Evolutionary conservation across 2,888 invertebrate genomes (phyloP).

Genomic region (Eupithecia vulgata): DNA sequence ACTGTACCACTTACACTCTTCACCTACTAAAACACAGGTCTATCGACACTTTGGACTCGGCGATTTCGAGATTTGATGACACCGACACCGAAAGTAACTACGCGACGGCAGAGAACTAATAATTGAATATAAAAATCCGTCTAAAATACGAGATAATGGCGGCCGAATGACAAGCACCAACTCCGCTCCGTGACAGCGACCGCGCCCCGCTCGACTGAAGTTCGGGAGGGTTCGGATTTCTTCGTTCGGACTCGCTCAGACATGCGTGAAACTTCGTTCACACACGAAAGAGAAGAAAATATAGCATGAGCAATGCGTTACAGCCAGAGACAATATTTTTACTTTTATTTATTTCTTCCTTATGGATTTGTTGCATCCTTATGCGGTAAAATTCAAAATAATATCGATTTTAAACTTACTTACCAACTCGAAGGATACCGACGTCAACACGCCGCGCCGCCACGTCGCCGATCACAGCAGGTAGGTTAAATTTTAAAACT

Average conservation of each 20-base stretch:
- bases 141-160: conserved; percentile 85
- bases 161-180: conserved; percentile 85
- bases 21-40: conserved; percentile 52
- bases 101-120: conserved; percentile 71
- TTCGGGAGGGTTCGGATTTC: conserved; percentile 77
- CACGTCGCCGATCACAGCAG: too few species aligned
- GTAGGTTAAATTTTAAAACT: background rate
- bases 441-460: too few species aligned
- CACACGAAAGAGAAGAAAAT: conserved; percentile 68
- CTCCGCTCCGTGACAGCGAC: conserved; percentile 83
- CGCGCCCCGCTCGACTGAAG: conserved; percentile 85
- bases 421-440: background rate
- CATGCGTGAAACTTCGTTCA: conserved; percentile 74
- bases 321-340: conserved; percentile 55
- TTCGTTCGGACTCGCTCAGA: conserved; percentile 81
- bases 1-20: conserved; percentile 72
- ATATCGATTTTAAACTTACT: background rate
- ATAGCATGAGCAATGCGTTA: conserved; percentile 51
- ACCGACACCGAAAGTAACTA: conserved; percentile 64
- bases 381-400: conserved; percentile 44
- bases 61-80: conserved; percentile 57
- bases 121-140: conserved; percentile 82
- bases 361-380: conserved; percentile 22
- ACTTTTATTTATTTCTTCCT: conserved; percentile 33
- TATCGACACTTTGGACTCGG: conserved; percentile 50